A percentile compares a stretch with the other conserved stretches of the same genome.
phyloP scores from a whole-genome alignment of 2,888 invertebrate species.

The Cinara cedri region DNA sequence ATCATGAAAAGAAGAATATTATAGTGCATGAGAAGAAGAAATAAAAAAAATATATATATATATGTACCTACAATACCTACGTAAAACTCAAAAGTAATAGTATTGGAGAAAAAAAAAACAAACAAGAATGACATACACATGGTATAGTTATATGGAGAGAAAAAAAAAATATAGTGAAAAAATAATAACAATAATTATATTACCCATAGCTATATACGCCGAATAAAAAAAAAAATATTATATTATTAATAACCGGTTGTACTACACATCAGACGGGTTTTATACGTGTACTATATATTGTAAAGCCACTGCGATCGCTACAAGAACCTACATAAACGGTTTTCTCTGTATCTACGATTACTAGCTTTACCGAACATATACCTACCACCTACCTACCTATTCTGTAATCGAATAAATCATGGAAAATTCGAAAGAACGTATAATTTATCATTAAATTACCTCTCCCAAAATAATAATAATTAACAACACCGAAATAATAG shows the following conservation, averaged over 20 bases:
- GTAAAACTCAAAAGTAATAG: neutral
- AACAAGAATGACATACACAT: conserved; percentile 9
- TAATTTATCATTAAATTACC: too few species aligned
- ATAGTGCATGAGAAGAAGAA: neutral
- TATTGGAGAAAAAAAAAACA: neutral
- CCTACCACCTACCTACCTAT: neutral
- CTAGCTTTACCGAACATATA: too few species aligned
- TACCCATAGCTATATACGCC: neutral
- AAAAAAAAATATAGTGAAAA: neutral
- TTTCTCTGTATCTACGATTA: neutral
- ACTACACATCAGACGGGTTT: neutral
- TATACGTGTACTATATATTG: neutral
- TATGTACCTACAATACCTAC: too few species aligned
- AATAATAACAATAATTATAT: conserved; percentile 18
- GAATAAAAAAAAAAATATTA: neutral
- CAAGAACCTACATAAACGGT: too few species aligned
- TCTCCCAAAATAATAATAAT: too few species aligned
- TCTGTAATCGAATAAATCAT: neutral
- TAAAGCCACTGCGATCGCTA: too few species aligned
- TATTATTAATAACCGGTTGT: conserved; percentile 12
- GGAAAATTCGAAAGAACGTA: too few species aligned
- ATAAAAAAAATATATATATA: neutral
- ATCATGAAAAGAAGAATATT: neutral
- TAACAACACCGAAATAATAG: too few species aligned
- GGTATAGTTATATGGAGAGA: neutral